These are phyloP conservation scores for Cataglyphis cursor DNA, from an alignment of 2,888 invertebrate species.

Conservation along the genomic window DNA sequence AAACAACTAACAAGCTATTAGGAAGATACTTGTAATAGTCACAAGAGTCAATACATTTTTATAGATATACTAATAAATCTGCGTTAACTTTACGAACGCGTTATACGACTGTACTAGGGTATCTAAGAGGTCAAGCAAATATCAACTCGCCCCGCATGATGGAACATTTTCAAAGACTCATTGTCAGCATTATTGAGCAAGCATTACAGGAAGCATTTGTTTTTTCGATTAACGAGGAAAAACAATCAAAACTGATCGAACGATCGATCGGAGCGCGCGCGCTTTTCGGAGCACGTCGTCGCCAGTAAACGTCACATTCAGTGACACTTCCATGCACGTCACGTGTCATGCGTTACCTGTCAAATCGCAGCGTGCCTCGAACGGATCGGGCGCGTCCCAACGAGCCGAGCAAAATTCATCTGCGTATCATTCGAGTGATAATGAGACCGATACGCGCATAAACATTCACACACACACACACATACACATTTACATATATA, in stretches of 20 bases:
- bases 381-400: constrained; percentile 69
- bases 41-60: not conserved
- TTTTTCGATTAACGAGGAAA: not conserved
- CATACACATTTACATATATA: not conserved
- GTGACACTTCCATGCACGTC: constrained; percentile 55
- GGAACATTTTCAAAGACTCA: not conserved
- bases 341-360: constrained; percentile 72
- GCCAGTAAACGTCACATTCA: constrained; percentile 37
- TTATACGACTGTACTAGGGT: not conserved
- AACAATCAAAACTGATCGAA: not conserved
- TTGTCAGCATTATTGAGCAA: not conserved
- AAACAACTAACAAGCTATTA: not conserved
- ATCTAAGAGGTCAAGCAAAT: constrained; percentile 1
- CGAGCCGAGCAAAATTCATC: constrained; percentile 62
- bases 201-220: not conserved
- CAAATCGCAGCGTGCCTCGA: constrained; percentile 66
- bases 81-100: not conserved
- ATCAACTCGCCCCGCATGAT: not conserved
- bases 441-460: constrained; percentile 25
- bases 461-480: constrained; percentile 13
- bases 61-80: not conserved
- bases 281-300: constrained; percentile 43
- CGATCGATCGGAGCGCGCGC: constrained; percentile 17
- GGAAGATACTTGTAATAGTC: not conserved
- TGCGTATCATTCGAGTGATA: constrained; percentile 55